Evolutionary conservation across 1,140 invertebrate species (phyloP).

Genomic region (Brachionus paranguensis): DNA sequence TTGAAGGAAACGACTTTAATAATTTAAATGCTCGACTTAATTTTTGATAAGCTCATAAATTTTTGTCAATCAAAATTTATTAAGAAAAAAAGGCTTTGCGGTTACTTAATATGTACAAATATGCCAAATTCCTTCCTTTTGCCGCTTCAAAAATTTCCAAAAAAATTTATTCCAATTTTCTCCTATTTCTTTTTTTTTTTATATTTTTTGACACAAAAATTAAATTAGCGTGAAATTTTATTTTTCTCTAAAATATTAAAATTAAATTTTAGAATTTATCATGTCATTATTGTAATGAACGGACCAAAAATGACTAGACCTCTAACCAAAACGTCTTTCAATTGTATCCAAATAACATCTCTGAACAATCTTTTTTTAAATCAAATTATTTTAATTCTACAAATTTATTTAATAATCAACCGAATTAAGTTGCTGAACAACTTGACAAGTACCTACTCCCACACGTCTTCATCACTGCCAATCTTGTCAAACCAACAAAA

Average conservation of each 20-base stretch:
- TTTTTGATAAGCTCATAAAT: background rate
- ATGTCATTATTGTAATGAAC: background rate
- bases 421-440: background rate
- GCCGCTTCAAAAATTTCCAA: background rate
- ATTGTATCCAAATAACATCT: background rate
- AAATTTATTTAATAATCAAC: conserved; percentile 14
- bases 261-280: background rate
- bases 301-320: background rate
- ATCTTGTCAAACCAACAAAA: conserved; percentile 1
- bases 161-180: background rate
- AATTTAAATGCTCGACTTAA: background rate
- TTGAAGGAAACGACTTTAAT: background rate
- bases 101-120: background rate
- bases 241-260: background rate
- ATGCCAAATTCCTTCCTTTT: background rate
- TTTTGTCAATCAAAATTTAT: background rate
- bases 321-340: background rate
- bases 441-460: background rate
- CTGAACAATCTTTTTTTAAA: background rate
- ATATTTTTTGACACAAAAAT: background rate
- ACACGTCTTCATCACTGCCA: background rate
- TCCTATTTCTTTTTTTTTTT: background rate
- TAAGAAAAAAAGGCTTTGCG: background rate
- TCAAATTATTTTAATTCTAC: background rate
- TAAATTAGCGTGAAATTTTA: background rate